A percentile compares a stretch with the other conserved stretches of the same genome.
These are phyloP conservation scores for Pandemis heparana DNA, from an alignment of 2,888 invertebrate genomes.

Conservation along the genomic window DNA sequence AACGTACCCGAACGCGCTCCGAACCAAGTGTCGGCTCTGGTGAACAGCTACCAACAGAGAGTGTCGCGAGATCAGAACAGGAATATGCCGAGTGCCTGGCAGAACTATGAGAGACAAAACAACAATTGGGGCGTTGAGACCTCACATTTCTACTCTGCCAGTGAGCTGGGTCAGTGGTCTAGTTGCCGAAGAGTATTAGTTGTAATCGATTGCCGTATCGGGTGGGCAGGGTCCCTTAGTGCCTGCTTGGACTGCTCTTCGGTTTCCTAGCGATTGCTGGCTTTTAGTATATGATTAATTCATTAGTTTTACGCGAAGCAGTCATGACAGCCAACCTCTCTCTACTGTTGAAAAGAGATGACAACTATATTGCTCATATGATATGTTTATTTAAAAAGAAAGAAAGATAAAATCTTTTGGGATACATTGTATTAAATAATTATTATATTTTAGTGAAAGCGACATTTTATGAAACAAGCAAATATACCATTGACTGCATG, in stretches of 20 bases:
- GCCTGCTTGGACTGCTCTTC: constrained; percentile 12
- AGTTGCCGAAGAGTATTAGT: no score
- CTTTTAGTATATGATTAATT: background rate
- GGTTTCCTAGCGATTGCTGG: constrained; percentile 5
- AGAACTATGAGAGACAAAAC: constrained; percentile 56
- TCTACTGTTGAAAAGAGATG: no score
- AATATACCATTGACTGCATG: no score
- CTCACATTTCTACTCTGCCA: constrained; percentile 75
- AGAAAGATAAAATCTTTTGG: no score
- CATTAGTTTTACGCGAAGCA: background rate
- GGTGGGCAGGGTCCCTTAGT: background rate
- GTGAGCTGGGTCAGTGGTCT: constrained; percentile 75
- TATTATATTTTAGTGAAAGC: background rate
- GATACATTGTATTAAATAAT: no score
- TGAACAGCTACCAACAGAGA: constrained; percentile 77
- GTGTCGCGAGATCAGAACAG: constrained; percentile 65
- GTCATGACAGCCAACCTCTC: no score
- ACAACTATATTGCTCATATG: no score
- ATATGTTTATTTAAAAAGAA: no score
- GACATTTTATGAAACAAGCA: no score
- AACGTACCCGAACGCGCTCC: constrained; percentile 59
- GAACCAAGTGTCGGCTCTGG: constrained; percentile 66
- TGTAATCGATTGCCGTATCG: no score
- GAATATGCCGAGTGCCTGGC: constrained; percentile 53
- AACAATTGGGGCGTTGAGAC: constrained; percentile 74